Evolutionary conservation across 2,113 vertebrate genomes (phyloP), one percentile per base, ranked within the genome.

Genomic region (Sylvia atricapilla): DNA sequence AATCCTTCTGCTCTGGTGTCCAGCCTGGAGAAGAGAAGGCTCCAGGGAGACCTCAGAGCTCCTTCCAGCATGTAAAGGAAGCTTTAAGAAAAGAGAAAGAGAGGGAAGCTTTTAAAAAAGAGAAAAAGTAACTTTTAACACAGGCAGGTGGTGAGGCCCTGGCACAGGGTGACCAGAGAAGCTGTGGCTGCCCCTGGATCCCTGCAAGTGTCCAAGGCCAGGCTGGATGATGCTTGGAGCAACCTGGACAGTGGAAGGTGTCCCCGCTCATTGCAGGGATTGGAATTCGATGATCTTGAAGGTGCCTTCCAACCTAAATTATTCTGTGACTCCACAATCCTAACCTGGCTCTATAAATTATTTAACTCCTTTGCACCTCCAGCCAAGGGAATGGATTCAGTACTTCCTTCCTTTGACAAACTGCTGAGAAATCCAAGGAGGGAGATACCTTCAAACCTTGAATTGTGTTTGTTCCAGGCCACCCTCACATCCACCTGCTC

Each of bases 341-440:
- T 70, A 27, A 55, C 17, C 6, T 9, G 23, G 3, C 18, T 70
- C 31, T 59, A 12, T 17, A 82, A 84, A 21, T 12, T 11, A n/a
- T 49, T 85, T 37, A 35, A 77, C 33, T 35, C 50, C 33, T 86
- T 72, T 23, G 7, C 44, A 47, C 6, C 19, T 49, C 60, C 59
- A 85, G 9, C 31, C 28, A 58, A 27, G 16, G 52, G 55, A 91
- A 50, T 0, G 0, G 28, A 50, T 24, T 13, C 0, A 0, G 5
- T 2, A 7, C 15, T 90, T 84, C 80, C 47, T 27, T 10, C 20
- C n/a, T 77, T 67, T 49, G 37, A 13, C 3, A 9, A 82, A 64
- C 1, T 44, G 27, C 33, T 64, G 39, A 66, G 41, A 82, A n/a
- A 75, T 20, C 33, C 49, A 53, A 19, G 1, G 1, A 52, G 46